These are phyloP conservation scores for Dendroctonus ponderosae DNA, from an alignment of 1,140 invertebrate species.

Conservation along the genomic window DNA sequence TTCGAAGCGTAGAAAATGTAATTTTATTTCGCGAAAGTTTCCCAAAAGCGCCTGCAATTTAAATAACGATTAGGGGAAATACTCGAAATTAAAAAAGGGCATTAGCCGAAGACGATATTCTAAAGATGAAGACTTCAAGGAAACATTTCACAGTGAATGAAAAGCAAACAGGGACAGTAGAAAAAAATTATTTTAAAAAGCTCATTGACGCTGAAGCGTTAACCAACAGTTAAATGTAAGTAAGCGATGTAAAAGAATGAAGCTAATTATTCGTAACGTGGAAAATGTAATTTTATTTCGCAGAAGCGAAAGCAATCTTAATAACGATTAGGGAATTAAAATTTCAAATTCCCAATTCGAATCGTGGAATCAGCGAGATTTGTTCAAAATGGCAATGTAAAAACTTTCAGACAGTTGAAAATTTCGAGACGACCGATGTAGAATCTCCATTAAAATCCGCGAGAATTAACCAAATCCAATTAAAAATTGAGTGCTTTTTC, in stretches of 20 bases:
- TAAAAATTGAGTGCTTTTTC: slow-evolving; percentile 54
- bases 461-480: slow-evolving; percentile 53
- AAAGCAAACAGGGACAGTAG: too few relatives aligned
- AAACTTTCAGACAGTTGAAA: slow-evolving; percentile 34
- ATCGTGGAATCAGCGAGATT: slow-evolving; percentile 12
- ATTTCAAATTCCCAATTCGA: slow-evolving; percentile 24
- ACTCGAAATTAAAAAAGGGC: too few relatives aligned
- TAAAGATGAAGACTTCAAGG: too few relatives aligned
- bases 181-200: too few relatives aligned
- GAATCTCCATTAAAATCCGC: slow-evolving; percentile 53
- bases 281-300: neutral
- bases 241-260: too few relatives aligned
- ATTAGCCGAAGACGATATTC: too few relatives aligned
- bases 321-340: slow-evolving; percentile 28
- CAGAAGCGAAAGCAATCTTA: slow-evolving; percentile 6
- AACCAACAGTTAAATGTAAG: too few relatives aligned
- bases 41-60: neutral
- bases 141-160: too few relatives aligned
- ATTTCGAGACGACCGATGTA: slow-evolving; percentile 47
- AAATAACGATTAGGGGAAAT: slow-evolving; percentile 23
- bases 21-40: neutral
- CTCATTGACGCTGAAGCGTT: too few relatives aligned
- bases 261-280: neutral
- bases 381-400: slow-evolving; percentile 18
- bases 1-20: neutral